These are phyloP conservation scores for Oncorhynchus mykiss DNA, from an alignment of 2,113 vertebrate genomes.

Conservation along the genomic window DNA sequence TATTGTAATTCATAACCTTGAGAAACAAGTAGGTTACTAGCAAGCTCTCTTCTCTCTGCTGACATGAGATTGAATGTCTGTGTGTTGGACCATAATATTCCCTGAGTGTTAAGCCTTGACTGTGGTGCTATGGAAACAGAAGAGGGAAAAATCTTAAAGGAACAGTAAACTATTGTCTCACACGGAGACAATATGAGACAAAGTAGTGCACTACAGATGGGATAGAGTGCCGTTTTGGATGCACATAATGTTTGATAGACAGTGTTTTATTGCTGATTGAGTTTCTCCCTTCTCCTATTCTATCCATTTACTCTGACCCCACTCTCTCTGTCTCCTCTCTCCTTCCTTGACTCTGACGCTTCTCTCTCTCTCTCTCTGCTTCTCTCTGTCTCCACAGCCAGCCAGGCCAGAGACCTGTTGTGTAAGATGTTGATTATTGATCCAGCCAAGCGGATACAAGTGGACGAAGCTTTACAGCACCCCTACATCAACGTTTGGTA, in stretches of 20 bases:
- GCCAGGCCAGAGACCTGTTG: constrained; percentile 97
- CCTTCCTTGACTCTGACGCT: not conserved
- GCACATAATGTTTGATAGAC: not conserved
- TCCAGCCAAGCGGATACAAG: constrained; percentile 95
- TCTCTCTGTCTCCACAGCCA: constrained; percentile 76
- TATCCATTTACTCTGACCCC: not conserved
- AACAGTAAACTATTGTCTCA: too few species aligned
- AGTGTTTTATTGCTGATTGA: not conserved
- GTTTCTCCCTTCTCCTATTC: not conserved
- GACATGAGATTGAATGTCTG: not conserved
- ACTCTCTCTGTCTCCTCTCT: not conserved
- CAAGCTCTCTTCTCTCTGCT: not conserved
- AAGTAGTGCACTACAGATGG: too few species aligned
- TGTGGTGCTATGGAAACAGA: constrained; percentile 2
- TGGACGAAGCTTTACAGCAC: constrained; percentile 98
- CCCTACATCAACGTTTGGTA: constrained; percentile 99
- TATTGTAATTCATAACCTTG: too few species aligned
- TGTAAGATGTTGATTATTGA: constrained; percentile 99
- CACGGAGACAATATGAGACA: too few species aligned
- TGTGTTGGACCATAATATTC: not conserved
- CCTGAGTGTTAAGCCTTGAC: not conserved
- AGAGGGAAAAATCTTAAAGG: too few species aligned
- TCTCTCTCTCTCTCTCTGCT: constrained; percentile 23
- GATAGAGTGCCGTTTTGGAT: too few species aligned
- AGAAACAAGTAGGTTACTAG: not conserved